Base-by-base conservation (phyloP, 1,140 invertebrate species). In the Adelges cooleyi region DNA sequence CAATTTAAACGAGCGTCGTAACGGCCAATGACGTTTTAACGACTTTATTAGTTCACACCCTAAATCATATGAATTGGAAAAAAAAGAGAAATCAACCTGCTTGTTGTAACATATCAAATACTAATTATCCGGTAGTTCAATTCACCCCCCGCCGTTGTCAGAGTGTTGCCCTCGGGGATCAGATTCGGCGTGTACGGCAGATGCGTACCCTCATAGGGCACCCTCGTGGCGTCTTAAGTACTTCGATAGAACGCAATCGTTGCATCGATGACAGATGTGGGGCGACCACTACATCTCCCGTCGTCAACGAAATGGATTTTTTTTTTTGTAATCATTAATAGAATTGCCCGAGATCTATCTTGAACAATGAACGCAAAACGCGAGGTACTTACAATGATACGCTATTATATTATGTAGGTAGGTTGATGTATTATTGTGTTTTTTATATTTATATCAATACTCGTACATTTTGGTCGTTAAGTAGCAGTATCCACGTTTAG, bases 191-290 rank as follows among this genome's bases (percentile, higher is more conserved):
- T 10, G 13, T 40, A 33, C 29, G 53, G 53, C 53, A 56, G 53
- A 56, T 56, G 53, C 36, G 23, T 44, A 44, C 53, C 53, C 53
- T 20, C 38, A 56, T 56, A 5, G 29, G 40, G 40, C 33, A 56
- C 53, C 53, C 53, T 22, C 17, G 22, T 56, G 29, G 29, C 5
- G 36, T 56, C 36, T 56, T 56, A 56, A 22, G 22, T n/a, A 40
- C 53, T 56, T n/a, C 53, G 33, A 56, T 3, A 42, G 27, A 18
- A 22, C 29, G 15, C 20, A 23, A 2, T 36, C 6, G 20, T 17
- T 44, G 38, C 22, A 42, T 42, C 53, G 25, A 56, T 56, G 53
- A 56, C 53, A 56, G 53, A 56, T 56, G 53, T 38, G 52, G 38
- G 53, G 53, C 33, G 25, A 56, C 38, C 22, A 44, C 22, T 23